A percentile compares a stretch with the other conserved stretches of the same genome.
Evolutionary conservation across 2,888 invertebrate species (phyloP).

Genomic region (Eledone cirrhosa): DNA sequence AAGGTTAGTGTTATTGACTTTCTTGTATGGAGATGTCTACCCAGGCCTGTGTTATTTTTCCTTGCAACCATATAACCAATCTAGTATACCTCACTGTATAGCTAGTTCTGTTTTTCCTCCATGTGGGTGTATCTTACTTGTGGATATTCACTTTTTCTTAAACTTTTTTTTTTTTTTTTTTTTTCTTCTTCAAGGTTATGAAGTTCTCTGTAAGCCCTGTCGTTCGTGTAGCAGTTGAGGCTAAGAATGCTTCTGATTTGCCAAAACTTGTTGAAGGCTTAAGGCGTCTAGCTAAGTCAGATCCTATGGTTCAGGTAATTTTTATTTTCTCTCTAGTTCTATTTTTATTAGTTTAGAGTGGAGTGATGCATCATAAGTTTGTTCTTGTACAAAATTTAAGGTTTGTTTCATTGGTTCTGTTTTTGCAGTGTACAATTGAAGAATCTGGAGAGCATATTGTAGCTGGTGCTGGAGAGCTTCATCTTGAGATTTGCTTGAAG

Average conservation of each 20-base stretch:
- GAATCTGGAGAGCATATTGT: slow-evolving; percentile 99
- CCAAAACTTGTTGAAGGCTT: slow-evolving; percentile 98
- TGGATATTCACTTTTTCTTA: no score
- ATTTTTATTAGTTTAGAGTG: not conserved
- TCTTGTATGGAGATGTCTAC: not conserved
- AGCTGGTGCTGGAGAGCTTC: slow-evolving; percentile 98
- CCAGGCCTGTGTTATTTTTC: not conserved
- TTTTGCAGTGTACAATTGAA: slow-evolving; percentile 93
- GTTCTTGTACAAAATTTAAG: not conserved
- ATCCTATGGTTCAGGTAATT: slow-evolving; percentile 90
- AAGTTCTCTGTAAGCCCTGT: slow-evolving; percentile 99
- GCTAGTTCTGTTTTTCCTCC: no score
- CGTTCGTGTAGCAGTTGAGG: slow-evolving; percentile 98
- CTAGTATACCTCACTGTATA: no score
- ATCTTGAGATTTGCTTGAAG: slow-evolving; percentile 99
- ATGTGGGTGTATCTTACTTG: no score
- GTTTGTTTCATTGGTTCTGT: not conserved
- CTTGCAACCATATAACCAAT: not conserved
- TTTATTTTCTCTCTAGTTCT: not conserved
- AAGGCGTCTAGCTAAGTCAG: slow-evolving; percentile 98
- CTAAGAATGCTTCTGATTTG: slow-evolving; percentile 98
- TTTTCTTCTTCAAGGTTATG: slow-evolving; percentile 77
- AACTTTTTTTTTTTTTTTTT: not conserved
- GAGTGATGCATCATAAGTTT: not conserved
- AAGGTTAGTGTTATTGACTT: slow-evolving; percentile 64